Conservation (phyloP, 2,797 vertebrate genomes). For the Manis javanica region DNA sequence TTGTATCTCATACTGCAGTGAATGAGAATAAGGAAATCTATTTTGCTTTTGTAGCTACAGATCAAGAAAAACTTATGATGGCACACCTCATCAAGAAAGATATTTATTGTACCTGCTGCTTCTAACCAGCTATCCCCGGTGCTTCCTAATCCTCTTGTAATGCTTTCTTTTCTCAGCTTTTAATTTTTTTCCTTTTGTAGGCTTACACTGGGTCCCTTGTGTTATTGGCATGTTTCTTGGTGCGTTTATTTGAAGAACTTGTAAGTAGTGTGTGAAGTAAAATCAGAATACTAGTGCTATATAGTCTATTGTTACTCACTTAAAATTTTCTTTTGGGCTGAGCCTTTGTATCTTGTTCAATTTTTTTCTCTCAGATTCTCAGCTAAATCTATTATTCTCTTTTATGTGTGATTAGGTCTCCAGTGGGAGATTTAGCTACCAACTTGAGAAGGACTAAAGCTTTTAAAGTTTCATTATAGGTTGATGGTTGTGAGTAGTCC, state of each 20-base stretch:
- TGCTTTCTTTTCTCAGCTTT: conserved; percentile 25
- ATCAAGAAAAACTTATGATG: conserved; percentile 54
- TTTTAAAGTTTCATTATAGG: conserved; percentile 29
- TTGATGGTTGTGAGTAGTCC: not conserved
- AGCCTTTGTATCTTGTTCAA: conserved; percentile 46
- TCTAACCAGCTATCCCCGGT: not conserved
- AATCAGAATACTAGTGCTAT: conserved; percentile 56
- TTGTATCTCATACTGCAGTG: not conserved
- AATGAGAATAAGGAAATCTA: conserved; percentile 58
- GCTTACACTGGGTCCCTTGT: not conserved
- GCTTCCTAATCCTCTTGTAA: not conserved
- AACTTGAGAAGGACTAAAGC: conserved; percentile 32
- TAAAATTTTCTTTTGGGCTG: conserved; percentile 52
- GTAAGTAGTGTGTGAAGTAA: conserved; percentile 21
- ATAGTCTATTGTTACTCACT: conserved; percentile 67
- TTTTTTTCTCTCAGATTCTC: not conserved
- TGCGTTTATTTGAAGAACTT: conserved; percentile 50
- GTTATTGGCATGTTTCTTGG: conserved; percentile 58
- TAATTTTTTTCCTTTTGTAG: not conserved
- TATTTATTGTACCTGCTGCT: conserved; percentile 48
- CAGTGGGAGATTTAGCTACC: conserved; percentile 21
- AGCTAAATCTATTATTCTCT: conserved; percentile 60
- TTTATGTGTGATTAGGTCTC: conserved; percentile 42
- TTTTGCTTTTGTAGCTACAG: conserved; percentile 49
- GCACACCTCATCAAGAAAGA: conserved; percentile 9